Evolutionary conservation across 1,140 invertebrate genomes (phyloP), one percentile per base, ranked within the genome.

Genomic region (Pseudomyrmex flavicornis): DNA sequence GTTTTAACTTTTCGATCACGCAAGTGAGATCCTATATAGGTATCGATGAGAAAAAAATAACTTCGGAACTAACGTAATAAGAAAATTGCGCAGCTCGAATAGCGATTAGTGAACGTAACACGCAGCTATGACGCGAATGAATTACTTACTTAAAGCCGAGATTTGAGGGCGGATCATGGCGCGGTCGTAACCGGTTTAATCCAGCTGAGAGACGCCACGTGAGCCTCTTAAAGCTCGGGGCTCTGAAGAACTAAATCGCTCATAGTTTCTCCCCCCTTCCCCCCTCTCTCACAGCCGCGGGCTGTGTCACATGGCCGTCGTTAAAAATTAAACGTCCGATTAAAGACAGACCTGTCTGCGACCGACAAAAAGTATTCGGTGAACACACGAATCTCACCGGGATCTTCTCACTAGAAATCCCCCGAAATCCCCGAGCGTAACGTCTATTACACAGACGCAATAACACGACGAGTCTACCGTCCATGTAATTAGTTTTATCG

Each of bases 291-390:
- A 26, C 26, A 26, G 26, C 26, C n/a, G 5, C 20, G 22, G 17
- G 35, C 35, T 35, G 10, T 20, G 12, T 70, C 20, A 50, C 65
- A 69, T 44, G 10, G 12, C 13, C 8, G 17, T 1, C 50, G 50
- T 79, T 70, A 79, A 79, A 58, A 59, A 79, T 79, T 79, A 79
- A 69, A 9, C 44, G n/a, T 46, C 22, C 44, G 48, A 70, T 70
- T 79, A 79, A 79, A 59, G 20, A 13, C 3, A 2, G 35, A 15
- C 26, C 12, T 75, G 35, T 44, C 26, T 13, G 8, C 13, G 13
- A 2, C 5, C 35, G 35, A 35, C 35, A 15, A 12, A 15, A 22
- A 61, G 20, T 20, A 8, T 1, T 3, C 15, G 12, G 52, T 13
- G 3, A 17, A 1, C 17, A 4, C 13, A 15, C 26, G 20, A 13